Evolutionary conservation across 2,888 invertebrate genomes (phyloP), one percentile per base, ranked within the genome.

Genomic region (Nymphalis urticae): DNA sequence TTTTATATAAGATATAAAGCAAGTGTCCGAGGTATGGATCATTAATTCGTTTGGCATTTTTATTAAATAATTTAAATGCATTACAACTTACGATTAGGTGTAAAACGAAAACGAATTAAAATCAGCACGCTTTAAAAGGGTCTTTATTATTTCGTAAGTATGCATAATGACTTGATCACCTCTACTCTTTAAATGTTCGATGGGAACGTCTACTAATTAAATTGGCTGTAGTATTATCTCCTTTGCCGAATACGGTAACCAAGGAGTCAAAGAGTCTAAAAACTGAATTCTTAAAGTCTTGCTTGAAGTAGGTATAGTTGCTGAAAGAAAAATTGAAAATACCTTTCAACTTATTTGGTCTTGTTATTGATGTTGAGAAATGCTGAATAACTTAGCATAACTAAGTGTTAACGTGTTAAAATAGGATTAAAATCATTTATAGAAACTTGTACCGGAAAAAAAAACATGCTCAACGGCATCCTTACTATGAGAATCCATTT

Each of bases 81-180:
- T 70, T 68, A 73, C 59, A 65, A 65, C 62, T 68, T 69, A 72
- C 65, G 73, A 75, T 70, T 74, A 78, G 76, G 78, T 75, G 77
- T 77, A 66, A 72, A 80, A 73, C 42, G 75, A 79, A 76, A 59
- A 70, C 36, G 72, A 72, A 73, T 73, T 77, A 72, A 74, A 75
- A 73, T 66, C 59, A 62, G 17, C 19, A 65, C 73, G 75, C 69
- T 64, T 70, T 69, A 64, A 68, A 68, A 67, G 72, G 68, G 69
- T 78, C 73, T 82, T 83, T 77, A 82, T 66, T 83, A 85, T 86
- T 88, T 85, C 77, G 79, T 81, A 81, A 85, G 76, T 79, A 83
- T 84, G 78, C 77, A 80, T 88, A 88, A 90, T 89, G 85, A 81
- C 89, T 90, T 86, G 81, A 90, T 90, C 79, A 76, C 62, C 74